A percentile compares a stretch with the other conserved stretches of the same genome.
These are phyloP conservation scores for Bostrychus sinensis DNA, from an alignment of 2,113 vertebrate genomes.

Conservation along the genomic window DNA sequence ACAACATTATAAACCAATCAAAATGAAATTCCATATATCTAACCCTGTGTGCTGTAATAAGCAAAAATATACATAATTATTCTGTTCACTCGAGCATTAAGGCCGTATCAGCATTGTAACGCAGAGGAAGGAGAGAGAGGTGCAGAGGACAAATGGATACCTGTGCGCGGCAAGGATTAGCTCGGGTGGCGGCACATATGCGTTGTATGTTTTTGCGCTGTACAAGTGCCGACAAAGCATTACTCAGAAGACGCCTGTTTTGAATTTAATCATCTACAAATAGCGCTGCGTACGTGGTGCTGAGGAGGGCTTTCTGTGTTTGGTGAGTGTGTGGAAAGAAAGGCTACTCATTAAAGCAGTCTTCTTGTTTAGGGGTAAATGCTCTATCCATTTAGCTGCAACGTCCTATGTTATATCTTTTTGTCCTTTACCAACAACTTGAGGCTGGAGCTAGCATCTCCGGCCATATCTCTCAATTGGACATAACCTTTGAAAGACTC, in stretches of 20 bases:
- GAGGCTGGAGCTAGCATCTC: no score
- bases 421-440: no score
- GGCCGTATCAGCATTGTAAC: conserved; percentile 56
- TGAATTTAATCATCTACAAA: conserved; percentile 59
- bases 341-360: no score
- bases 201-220: conserved; percentile 43
- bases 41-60: conserved; percentile 55
- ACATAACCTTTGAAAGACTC: no score
- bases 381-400: no score
- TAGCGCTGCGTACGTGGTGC: conserved; percentile 19
- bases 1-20: neutral
- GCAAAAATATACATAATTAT: conserved; percentile 63
- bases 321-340: neutral
- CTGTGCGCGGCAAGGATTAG: conserved; percentile 53
- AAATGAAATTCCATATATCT: conserved; percentile 10
- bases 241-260: conserved; percentile 51
- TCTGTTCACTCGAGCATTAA: conserved; percentile 54
- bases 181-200: conserved; percentile 31
- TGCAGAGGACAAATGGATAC: conserved; percentile 48
- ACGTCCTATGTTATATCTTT: no score
- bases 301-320: conserved; percentile 18
- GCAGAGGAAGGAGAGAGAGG: conserved; percentile 31
- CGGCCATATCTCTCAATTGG: no score
- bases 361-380: no score
- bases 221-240: conserved; percentile 67